Evolutionary conservation across 2,113 vertebrate species (phyloP), one percentile per base, ranked within the genome.

Genomic region (Pseudorhombus dupliciocellatus): DNA sequence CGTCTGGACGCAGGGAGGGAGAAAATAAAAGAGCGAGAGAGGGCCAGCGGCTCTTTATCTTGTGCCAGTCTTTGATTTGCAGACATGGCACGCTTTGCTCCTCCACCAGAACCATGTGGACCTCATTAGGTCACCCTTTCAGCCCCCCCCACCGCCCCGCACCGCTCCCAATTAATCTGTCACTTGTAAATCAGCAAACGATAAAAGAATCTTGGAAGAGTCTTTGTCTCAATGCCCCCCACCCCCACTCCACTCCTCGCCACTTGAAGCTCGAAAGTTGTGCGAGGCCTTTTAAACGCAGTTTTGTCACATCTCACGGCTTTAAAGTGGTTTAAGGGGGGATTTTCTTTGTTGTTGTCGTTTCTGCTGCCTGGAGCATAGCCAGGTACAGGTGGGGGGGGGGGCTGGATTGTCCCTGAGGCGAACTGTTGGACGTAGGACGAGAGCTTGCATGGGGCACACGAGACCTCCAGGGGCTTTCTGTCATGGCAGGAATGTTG

Each of bases 61-160:
- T 4, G 5, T 91, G 92, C 92, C 92, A 93, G 85, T 66, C 83
- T 90, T 90, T 90, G 86, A 91, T 89, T 87, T 54, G 25, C 37
- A 75, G 65, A 70, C 56, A 57, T 67, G 50, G 77, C 66, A 61
- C 28, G 25, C 85, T 87, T 79, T 86, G 80, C 77, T 91, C 88
- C 87, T 89, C 85, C 73, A 70, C 26, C 50, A 42, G 61, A 73
- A 67, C 72, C 88, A 93, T 79, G 81, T 86, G 90, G 79, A 52
- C 31, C 83, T 82, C 57, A 65, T 93, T 92, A 91, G 72, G 58
- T 67, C 46, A 7, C 62, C 70, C 54, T 85, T 77, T 74, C 63
- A 79, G 59, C 70, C 70, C 18, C 1, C 42, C 37, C 22, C 67
- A n/a, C 71, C 20, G 40, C 40, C 3, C 31, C 34, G n/a, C n/a